These are phyloP conservation scores for Charina bottae DNA, from an alignment of 2,113 vertebrate genomes.

Conservation along the genomic window DNA sequence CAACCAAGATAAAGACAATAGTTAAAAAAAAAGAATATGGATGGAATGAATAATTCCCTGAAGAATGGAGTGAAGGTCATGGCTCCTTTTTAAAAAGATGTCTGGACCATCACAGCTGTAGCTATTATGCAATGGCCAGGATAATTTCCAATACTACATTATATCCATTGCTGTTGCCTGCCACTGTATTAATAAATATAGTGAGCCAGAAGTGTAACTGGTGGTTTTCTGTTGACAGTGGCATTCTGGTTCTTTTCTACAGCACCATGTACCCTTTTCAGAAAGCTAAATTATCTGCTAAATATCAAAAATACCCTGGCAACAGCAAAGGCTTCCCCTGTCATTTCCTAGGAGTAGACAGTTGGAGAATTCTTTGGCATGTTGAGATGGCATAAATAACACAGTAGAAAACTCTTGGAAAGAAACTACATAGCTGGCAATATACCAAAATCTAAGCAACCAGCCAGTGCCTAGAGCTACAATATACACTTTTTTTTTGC, in stretches of 20 bases:
- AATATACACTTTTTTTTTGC: background rate
- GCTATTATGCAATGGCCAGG: slow-evolving; percentile 53
- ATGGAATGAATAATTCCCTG: slow-evolving; percentile 63
- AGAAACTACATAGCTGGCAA: slow-evolving; percentile 4
- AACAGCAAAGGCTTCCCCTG: slow-evolving; percentile 46
- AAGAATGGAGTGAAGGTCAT: slow-evolving; percentile 73
- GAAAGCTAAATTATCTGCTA: slow-evolving; percentile 64
- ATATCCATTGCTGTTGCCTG: slow-evolving; percentile 59
- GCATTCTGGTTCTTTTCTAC: slow-evolving; percentile 43
- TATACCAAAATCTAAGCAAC: slow-evolving; percentile 32
- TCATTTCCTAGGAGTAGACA: slow-evolving; percentile 56
- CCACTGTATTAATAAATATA: slow-evolving; percentile 64
- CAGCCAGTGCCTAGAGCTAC: slow-evolving; percentile 46
- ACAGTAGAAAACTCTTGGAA: slow-evolving; percentile 16
- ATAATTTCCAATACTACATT: slow-evolving; percentile 68
- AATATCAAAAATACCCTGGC: slow-evolving; percentile 59
- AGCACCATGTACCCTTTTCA: slow-evolving; percentile 44
- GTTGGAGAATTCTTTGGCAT: slow-evolving; percentile 41
- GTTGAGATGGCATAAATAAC: slow-evolving; percentile 33
- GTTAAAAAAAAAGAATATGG: slow-evolving; percentile 23
- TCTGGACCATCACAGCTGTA: slow-evolving; percentile 64
- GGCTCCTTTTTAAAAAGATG: slow-evolving; percentile 63
- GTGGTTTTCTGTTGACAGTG: slow-evolving; percentile 60
- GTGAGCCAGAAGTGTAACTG: slow-evolving; percentile 64
- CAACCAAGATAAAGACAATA: slow-evolving; percentile 39